These are phyloP conservation scores for Boulengeromyrus knoepffleri DNA, from an alignment of 2,113 vertebrate genomes.

Conservation along the genomic window DNA sequence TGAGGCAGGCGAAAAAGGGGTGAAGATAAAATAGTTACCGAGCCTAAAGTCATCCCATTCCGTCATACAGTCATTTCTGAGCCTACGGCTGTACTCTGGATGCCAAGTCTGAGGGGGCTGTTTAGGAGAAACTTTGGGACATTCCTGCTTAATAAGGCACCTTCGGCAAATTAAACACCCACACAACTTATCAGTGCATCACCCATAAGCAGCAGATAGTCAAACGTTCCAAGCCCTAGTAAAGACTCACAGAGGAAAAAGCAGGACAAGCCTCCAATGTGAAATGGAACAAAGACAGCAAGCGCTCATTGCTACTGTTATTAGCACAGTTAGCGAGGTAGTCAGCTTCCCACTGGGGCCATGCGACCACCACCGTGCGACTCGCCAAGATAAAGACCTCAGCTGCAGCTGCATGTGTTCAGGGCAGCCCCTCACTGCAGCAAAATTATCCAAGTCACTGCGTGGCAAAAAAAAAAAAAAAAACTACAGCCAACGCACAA, in stretches of 20 bases:
- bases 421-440: background rate
- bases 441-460: background rate
- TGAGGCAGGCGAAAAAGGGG: background rate
- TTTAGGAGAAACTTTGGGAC: constrained; percentile 41
- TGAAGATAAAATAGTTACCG: constrained; percentile 41
- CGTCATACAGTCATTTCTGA: constrained; percentile 39
- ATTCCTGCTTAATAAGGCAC: background rate
- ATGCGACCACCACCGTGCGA: background rate
- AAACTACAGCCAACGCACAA: background rate
- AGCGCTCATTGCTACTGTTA: background rate
- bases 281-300: background rate
- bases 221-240: background rate
- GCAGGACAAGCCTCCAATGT: background rate
- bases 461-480: background rate
- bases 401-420: background rate
- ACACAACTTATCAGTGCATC: background rate
- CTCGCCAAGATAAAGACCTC: background rate
- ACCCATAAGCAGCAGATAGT: background rate
- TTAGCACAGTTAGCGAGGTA: background rate
- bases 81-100: constrained; percentile 41
- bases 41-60: constrained; percentile 48
- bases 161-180: background rate
- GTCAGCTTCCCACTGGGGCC: background rate
- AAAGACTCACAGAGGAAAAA: background rate
- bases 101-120: constrained; percentile 46